Percentiles rank a stretch among this genome's conserved stretches.
Conservation (phyloP, 2,797 vertebrate genomes). For the Coendou prehensilis region DNA sequence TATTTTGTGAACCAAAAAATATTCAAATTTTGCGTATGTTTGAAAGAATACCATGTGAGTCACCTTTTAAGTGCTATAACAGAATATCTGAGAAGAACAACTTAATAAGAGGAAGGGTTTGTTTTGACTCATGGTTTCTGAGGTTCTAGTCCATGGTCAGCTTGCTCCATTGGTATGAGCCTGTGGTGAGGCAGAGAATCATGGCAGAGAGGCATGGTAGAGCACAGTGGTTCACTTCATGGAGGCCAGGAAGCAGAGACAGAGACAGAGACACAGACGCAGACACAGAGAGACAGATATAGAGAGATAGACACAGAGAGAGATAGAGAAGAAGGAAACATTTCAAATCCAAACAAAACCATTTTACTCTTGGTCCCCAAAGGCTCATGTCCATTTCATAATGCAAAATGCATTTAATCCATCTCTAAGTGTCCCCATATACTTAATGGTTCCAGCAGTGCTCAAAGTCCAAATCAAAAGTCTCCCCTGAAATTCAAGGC, state of each 20-base stretch:
- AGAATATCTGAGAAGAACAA: not conserved
- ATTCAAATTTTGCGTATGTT: conserved; percentile 30
- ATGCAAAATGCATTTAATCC: not conserved
- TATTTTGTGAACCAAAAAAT: not conserved
- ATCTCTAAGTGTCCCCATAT: not conserved
- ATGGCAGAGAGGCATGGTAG: not conserved
- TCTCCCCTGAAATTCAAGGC: not conserved
- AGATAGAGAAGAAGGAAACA: not conserved
- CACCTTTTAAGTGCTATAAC: not conserved
- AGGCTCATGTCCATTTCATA: not conserved
- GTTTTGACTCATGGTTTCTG: not conserved
- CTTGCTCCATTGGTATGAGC: not conserved
- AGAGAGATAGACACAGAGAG: not conserved
- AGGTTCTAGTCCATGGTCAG: not conserved
- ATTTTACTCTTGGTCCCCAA: not conserved
- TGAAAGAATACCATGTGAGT: not conserved
- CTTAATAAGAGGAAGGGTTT: not conserved
- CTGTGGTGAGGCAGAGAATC: not conserved
- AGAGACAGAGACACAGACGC: not conserved
- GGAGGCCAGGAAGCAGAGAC: not conserved
- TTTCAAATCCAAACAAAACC: not conserved
- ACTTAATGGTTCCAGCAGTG: not conserved
- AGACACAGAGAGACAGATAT: not conserved
- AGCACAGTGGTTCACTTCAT: not conserved
- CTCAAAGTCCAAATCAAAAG: not conserved